Evolutionary conservation across 2,797 vertebrate genomes (phyloP).

Genomic region (Vultur gryphus): DNA sequence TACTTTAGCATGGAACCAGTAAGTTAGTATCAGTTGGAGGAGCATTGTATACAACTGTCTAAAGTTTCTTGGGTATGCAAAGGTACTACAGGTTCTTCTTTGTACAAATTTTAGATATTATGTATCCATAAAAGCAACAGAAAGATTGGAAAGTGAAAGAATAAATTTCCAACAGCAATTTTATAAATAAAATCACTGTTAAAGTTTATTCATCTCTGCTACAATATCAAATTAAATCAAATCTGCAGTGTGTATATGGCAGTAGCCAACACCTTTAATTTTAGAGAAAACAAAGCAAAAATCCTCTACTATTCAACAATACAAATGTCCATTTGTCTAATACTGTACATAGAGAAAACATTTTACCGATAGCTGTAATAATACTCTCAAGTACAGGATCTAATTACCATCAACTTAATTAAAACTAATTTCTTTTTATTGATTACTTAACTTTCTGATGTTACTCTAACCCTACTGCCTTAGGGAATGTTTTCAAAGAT

Average conservation of each 20-base stretch:
- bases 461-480: neutral
- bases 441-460: constrained; percentile 30
- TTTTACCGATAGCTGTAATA: neutral
- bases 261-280: neutral
- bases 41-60: neutral
- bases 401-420: constrained; percentile 50
- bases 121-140: neutral
- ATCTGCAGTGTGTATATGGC: neutral
- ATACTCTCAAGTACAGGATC: neutral
- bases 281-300: neutral
- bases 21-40: neutral
- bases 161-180: constrained; percentile 17
- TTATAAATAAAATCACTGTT: constrained; percentile 33
- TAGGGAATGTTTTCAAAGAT: constrained; percentile 10
- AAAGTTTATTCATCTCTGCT: constrained; percentile 8
- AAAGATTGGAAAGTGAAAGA: neutral
- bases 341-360: neutral
- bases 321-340: neutral
- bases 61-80: neutral
- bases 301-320: neutral
- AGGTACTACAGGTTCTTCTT: neutral
- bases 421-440: constrained; percentile 36
- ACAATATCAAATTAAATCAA: neutral
- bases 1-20: neutral
- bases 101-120: neutral